phyloP scores from a whole-genome alignment of 2,797 vertebrate genomes.

The Esox masquinongy region DNA sequence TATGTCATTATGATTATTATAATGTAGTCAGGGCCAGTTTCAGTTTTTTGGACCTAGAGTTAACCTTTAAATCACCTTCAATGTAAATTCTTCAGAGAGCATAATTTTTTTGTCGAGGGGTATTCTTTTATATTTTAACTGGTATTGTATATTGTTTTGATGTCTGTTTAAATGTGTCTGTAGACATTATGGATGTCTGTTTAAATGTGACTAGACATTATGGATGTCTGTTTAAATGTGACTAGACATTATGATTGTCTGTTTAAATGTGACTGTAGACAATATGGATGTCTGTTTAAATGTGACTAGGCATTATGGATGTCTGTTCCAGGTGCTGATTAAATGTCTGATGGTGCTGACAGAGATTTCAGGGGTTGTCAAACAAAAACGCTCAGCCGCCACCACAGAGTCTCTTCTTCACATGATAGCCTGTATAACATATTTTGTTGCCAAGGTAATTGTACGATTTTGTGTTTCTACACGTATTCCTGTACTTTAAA shows the following conservation, averaged over 20 bases:
- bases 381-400: constrained; percentile 69
- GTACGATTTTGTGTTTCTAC: neutral
- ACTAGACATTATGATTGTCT: neutral
- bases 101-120: neutral
- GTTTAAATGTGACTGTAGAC: neutral
- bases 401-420: constrained; percentile 82
- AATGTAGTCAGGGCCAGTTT: too few species aligned
- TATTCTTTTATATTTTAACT: too few species aligned
- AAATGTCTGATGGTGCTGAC: constrained; percentile 88
- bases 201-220: constrained; percentile 18
- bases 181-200: neutral
- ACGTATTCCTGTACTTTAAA: neutral
- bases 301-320: neutral
- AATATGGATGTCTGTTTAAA: neutral
- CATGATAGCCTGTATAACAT: constrained; percentile 89
- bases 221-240: constrained; percentile 19
- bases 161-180: neutral
- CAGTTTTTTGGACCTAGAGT: neutral
- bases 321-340: constrained; percentile 81
- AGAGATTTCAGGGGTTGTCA: constrained; percentile 75
- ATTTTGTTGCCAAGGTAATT: constrained; percentile 87
- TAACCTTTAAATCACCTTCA: neutral
- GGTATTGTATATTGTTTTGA: neutral
- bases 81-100: neutral
- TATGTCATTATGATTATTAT: too few species aligned